A percentile compares a stretch with the other conserved stretches of the same genome.
These are phyloP conservation scores for Pangasianodon hypophthalmus DNA, from an alignment of 2,113 vertebrate species.

Conservation along the genomic window DNA sequence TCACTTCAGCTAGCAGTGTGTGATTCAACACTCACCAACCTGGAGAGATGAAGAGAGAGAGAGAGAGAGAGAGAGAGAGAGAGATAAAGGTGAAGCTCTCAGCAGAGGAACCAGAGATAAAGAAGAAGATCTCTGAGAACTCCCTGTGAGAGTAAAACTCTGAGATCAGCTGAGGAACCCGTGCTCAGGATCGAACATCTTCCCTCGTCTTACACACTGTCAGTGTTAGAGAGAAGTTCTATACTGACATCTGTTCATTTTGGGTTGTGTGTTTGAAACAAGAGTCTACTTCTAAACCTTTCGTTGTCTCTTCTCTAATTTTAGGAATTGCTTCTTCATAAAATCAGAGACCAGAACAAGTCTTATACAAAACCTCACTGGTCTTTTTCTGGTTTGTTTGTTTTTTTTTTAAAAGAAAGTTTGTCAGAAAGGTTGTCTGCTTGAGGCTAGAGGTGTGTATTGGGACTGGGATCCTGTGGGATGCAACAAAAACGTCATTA, in stretches of 20 bases:
- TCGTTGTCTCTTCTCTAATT: neutral
- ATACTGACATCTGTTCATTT: neutral
- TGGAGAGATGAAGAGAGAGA: neutral
- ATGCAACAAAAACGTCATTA: neutral
- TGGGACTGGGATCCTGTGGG: neutral
- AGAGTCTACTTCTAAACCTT: neutral
- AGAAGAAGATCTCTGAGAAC: too few relatives aligned
- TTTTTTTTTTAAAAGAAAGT: too few relatives aligned
- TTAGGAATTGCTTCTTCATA: neutral
- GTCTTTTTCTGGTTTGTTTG: neutral
- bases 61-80: neutral
- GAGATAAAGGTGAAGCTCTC: neutral
- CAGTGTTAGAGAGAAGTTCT: neutral
- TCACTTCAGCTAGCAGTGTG: neutral
- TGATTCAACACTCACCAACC: neutral
- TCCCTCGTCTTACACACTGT: too few relatives aligned
- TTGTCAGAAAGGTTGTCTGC: neutral
- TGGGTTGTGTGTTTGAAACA: neutral
- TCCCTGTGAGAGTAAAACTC: too few relatives aligned
- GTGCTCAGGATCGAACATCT: neutral
- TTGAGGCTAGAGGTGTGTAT: neutral
- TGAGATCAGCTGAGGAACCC: too few relatives aligned
- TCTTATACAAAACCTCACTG: neutral
- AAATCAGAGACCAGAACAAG: neutral
- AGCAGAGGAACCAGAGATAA: neutral